Conservation (phyloP, 2,113 vertebrate genomes). For the Menura novaehollandiae region DNA sequence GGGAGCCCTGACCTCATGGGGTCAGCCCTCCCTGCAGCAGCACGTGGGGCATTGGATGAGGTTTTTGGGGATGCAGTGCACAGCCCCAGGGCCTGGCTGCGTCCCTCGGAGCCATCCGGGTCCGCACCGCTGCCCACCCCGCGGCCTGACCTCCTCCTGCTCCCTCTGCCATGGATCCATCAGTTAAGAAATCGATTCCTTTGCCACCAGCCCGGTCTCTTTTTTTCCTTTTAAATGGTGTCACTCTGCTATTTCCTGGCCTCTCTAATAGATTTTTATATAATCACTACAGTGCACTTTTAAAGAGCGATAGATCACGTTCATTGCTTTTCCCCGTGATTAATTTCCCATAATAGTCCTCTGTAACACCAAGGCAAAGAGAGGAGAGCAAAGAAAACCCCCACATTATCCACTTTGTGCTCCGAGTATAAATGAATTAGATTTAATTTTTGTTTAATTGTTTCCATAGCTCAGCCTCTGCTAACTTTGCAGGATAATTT, state of each 20-base stretch:
- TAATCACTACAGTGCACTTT: constrained; percentile 63
- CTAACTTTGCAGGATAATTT: constrained; percentile 82
- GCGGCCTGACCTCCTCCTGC: neutral
- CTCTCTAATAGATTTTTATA: constrained; percentile 54
- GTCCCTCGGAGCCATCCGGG: rapidly evolving
- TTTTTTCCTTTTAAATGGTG: constrained; percentile 21
- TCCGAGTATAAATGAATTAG: constrained; percentile 83
- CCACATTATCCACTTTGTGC: constrained; percentile 79
- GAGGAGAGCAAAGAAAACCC: constrained; percentile 60
- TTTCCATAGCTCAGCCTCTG: constrained; percentile 85
- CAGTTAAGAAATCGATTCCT: constrained; percentile 32
- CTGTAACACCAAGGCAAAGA: constrained; percentile 76
- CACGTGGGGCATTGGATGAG: rapidly evolving
- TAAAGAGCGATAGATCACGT: constrained; percentile 76
- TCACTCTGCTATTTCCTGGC: constrained; percentile 53
- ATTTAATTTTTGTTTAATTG: constrained; percentile 91
- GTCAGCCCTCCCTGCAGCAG: neutral
- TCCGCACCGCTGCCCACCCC: neutral
- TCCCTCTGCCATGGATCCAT: neutral
- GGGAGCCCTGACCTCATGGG: neutral
- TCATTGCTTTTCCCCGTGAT: constrained; percentile 78
- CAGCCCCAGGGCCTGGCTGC: neutral
- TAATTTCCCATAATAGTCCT: constrained; percentile 78
- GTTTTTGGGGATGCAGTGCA: neutral
- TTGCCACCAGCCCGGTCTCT: constrained; percentile 21